Percentiles rank a stretch among this genome's conserved stretches.
phyloP scores from a whole-genome alignment of 23 tunicate species.

The Clavelina lepadiformis region DNA sequence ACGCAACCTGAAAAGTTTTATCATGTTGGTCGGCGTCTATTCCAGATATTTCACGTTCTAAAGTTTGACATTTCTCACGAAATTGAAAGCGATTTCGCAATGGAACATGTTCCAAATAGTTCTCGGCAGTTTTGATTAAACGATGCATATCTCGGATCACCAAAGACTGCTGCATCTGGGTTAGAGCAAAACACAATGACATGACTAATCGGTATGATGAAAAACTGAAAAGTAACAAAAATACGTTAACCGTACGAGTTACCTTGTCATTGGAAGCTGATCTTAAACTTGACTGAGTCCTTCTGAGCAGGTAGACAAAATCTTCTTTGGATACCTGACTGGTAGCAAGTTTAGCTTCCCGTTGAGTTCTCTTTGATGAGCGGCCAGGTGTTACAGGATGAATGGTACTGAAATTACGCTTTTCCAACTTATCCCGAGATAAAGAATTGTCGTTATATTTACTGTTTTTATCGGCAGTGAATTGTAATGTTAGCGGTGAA shows the following conservation, averaged over 20 bases:
- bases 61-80: constrained; percentile 55
- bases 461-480: no score
- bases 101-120: constrained; percentile 15
- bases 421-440: no score
- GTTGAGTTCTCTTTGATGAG: constrained; percentile 34
- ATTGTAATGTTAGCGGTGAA: no score
- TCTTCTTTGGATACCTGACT: constrained; percentile 19
- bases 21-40: neutral
- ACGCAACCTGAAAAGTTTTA: constrained; percentile 31
- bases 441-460: no score
- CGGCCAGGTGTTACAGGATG: constrained; percentile 51
- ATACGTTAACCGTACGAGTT: no score
- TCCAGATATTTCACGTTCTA: constrained; percentile 34
- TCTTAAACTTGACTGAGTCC: constrained; percentile 31
- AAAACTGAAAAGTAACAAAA: no score
- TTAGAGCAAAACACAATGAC: neutral
- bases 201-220: no score
- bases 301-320: constrained; percentile 22
- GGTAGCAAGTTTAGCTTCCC: neutral
- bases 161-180: constrained; percentile 13
- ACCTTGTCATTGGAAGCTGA: constrained; percentile 39
- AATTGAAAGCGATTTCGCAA: constrained; percentile 45
- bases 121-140: constrained; percentile 25
- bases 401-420: no score
- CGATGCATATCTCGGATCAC: constrained; percentile 42